Evolutionary conservation across 2,888 invertebrate species (phyloP), one percentile per base, ranked within the genome.

Genomic region (Conchocele bisecta): DNA sequence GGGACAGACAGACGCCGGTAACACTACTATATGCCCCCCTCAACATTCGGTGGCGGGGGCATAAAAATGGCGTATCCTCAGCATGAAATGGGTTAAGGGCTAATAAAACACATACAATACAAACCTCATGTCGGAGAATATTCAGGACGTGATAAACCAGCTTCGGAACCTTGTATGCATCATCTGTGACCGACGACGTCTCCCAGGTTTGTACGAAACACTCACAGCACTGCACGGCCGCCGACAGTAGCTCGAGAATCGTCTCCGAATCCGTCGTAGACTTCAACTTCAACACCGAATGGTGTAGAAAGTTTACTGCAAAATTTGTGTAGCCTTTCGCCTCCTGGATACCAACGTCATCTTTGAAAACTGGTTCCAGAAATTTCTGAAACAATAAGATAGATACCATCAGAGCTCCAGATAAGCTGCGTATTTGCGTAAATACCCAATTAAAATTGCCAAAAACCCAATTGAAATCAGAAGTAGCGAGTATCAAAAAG

Each of bases 261-360:
- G 20, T 39, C 11, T 13, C 22, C 5, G 2, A 11, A 26, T 65
- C 65, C 35, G 37, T 41, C 15, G 42, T n/a, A 5, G 15, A 33
- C 26, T 57, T 57, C 29, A 50, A 22, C 26, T 65, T 65, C 13
- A 51, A 39, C 2, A 50, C 31, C 6, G 31, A 39, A 20, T 20
- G 26, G 28, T 65, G 57, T 1, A 65, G 57, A 51, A 56, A 65
- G 13, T 57, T 35, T 15, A 48, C 48, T 26, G 56, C 39, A 37
- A 65, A 65, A 3, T 17, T 13, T 17, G 41, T 39, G 41, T 58
- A 65, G 22, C 46, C 56, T 28, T 58, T 57, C 13, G 65, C 41
- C 6, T 50, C 58, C 5, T 44, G 11, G 33, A 24, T 20, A 22
- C 48, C 41, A 13, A 65, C 1, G 2, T 39, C 29, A 3, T 22